phyloP scores from a whole-genome alignment of 2,888 invertebrate genomes.

The Baronia brevicornis region DNA sequence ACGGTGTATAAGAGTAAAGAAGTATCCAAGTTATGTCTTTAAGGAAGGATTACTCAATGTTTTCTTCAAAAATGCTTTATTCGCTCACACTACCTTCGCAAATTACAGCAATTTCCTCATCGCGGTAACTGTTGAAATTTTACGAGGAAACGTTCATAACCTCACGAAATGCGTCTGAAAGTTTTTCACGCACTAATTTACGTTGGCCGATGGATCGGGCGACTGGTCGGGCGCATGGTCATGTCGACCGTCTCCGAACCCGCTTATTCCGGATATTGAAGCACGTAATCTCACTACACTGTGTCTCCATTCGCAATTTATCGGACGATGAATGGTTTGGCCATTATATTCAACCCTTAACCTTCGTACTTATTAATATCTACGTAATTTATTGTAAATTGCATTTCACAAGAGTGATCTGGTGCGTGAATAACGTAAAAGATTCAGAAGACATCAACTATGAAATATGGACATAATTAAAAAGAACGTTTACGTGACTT shows the following conservation, averaged over 20 bases:
- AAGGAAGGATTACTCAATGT: slow-evolving; percentile 19
- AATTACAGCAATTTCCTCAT: slow-evolving; percentile 35
- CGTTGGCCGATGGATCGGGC: slow-evolving; percentile 19
- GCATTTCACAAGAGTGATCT: slow-evolving; percentile 60
- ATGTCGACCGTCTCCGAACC: slow-evolving; percentile 25
- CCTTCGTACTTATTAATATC: slow-evolving; percentile 73
- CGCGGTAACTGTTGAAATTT: slow-evolving; percentile 29
- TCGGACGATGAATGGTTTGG: slow-evolving; percentile 66
- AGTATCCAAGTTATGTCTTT: slow-evolving; percentile 7
- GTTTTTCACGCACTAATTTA: slow-evolving; percentile 41
- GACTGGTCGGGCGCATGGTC: slow-evolving; percentile 21
- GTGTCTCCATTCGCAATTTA: slow-evolving; percentile 72
- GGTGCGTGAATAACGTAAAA: slow-evolving; percentile 46
- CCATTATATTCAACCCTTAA: slow-evolving; percentile 72
- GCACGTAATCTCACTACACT: slow-evolving; percentile 72
- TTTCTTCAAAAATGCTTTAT: slow-evolving; percentile 22
- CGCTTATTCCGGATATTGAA: slow-evolving; percentile 69
- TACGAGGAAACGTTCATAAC: slow-evolving; percentile 28
- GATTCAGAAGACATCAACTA: slow-evolving; percentile 18
- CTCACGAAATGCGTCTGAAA: slow-evolving; percentile 31
- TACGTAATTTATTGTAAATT: slow-evolving; percentile 75
- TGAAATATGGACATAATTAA: slow-evolving; percentile 16
- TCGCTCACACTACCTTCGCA: slow-evolving; percentile 27
- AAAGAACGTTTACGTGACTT: slow-evolving; percentile 15
- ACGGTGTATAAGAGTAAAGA: too few relatives aligned